Evolutionary conservation across 1,140 invertebrate species (phyloP).

Genomic region (Caerostris darwini): DNA sequence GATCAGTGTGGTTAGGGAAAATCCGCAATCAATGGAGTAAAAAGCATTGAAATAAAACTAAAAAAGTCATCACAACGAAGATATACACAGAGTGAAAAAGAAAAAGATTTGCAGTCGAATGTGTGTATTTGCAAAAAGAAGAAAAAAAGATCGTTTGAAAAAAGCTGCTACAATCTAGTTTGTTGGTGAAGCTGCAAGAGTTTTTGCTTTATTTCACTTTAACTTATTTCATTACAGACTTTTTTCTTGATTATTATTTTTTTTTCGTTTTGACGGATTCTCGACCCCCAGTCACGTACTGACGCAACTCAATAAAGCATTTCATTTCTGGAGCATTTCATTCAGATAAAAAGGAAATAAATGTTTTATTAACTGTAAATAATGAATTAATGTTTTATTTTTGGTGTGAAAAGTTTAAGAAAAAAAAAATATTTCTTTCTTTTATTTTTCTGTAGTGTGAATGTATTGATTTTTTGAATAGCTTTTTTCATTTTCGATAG

Average conservation of each 20-base stretch:
- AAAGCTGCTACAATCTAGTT: background rate
- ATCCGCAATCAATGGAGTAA: slow-evolving; percentile 38
- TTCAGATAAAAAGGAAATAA: background rate
- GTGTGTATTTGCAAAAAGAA: too few relatives aligned
- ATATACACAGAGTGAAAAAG: background rate
- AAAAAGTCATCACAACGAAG: background rate
- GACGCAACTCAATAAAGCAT: background rate
- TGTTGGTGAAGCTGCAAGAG: background rate
- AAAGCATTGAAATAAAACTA: background rate
- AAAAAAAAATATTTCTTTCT: background rate
- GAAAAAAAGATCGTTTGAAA: background rate
- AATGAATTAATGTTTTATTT: background rate
- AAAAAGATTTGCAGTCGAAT: background rate
- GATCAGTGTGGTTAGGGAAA: slow-evolving; percentile 37
- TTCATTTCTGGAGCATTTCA: background rate
- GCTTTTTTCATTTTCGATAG: too few relatives aligned
- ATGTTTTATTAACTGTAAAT: slow-evolving; percentile 1
- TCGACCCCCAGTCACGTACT: background rate
- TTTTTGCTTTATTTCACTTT: slow-evolving; percentile 35
- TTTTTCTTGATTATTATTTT: background rate
- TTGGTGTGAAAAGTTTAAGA: background rate
- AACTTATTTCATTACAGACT: slow-evolving; percentile 25
- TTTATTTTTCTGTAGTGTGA: too few relatives aligned
- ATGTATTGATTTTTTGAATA: too few relatives aligned
- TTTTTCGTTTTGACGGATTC: background rate